Evolutionary conservation across 2,797 vertebrate species (phyloP).

Genomic region (Thripadectes ignobilis): DNA sequence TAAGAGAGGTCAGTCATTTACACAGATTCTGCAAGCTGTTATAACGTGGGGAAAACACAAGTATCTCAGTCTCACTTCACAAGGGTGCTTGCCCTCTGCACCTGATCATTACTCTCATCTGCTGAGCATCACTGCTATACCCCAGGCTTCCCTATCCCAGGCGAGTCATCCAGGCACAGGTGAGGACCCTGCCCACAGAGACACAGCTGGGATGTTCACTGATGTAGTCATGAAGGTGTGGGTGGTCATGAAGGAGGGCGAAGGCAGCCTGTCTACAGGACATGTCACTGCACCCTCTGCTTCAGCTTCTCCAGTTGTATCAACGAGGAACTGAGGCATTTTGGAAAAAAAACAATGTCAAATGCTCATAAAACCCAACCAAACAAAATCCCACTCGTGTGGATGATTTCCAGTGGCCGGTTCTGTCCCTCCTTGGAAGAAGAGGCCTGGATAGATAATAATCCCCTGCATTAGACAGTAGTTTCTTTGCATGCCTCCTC

Average conservation of each 20-base stretch:
- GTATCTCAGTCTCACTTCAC: neutral
- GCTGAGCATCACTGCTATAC: neutral
- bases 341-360: accelerated
- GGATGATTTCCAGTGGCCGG: accelerated
- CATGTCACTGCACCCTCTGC: neutral
- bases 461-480: neutral
- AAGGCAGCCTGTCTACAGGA: neutral
- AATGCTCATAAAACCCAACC: neutral
- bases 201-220: neutral
- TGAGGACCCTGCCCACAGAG: neutral
- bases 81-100: neutral
- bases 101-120: neutral
- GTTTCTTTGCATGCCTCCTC: neutral
- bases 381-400: neutral
- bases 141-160: neutral
- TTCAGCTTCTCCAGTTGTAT: neutral
- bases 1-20: neutral
- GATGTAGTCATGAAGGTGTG: neutral
- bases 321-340: neutral
- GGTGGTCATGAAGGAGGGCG: neutral
- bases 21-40: neutral
- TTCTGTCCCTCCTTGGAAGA: neutral
- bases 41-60: neutral
- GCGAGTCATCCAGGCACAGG: neutral
- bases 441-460: neutral